Base-by-base conservation (phyloP, 1,140 invertebrate species). In the Ylistrum balloti region DNA sequence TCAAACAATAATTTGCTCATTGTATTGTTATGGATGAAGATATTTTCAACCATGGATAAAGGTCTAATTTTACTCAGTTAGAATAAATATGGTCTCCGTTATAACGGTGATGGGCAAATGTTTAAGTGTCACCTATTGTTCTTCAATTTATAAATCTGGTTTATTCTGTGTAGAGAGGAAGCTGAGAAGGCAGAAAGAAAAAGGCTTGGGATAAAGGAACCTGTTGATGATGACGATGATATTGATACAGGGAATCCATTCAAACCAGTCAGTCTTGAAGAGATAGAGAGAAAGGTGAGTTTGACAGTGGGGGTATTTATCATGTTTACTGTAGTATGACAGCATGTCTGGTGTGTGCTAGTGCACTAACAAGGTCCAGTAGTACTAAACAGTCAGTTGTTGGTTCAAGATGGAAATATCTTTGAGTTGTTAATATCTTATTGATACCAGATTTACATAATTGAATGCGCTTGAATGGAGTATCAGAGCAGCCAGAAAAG, bases 241-340 rank as follows among this genome's bases (percentile, higher is more conserved):
- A 93, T 94, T 1, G 88, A 93, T 13, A 91, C 92, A 87, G 95
- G 94, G 13, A 93, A 95, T 90, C 95, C 95, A 13, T 96, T 95
- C 88, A 94, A 94, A 88, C 88, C 87, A 15, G 85, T 95, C 9
- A 92, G 95, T 90, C n/a, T 94, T 33, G 88, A 95, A 0, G 90
- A 94, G 74, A 86, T 95, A 0, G 92, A 95, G 86, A 93, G 92
- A 91, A 96, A 95, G 94, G 95, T 95, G 92, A n/a, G 89, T 33
- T 28, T 28, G n/a, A 5, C 28, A 28, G n/a, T 74, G 22, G 56
- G 28, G 1, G 13, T 74, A 3, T 7, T 20, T 7, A 56, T 56
- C 22, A 56, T 17, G 2, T 56, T 15, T 1, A 9, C 1, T 3
- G 7, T 9, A 74, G n/a, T 74, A 74, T 17, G 17, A 28, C n/a